phyloP scores from a whole-genome alignment of 2,113 vertebrate species.

The Plecturocebus donacophilus region DNA sequence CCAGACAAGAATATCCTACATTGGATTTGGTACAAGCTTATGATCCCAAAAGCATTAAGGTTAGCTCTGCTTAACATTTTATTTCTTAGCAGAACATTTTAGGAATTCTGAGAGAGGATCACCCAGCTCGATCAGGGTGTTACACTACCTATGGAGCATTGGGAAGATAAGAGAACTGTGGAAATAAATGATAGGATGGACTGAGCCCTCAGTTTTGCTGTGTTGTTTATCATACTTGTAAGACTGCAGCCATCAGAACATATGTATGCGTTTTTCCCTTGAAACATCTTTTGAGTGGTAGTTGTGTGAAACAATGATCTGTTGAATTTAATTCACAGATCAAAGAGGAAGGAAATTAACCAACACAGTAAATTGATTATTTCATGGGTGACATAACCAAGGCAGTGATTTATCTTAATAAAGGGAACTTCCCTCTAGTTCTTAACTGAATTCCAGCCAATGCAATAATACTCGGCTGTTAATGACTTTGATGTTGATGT shows the following conservation, averaged over 20 bases:
- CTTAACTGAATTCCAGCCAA: constrained; percentile 88
- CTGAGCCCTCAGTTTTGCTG: constrained; percentile 29
- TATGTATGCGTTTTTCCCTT: constrained; percentile 77
- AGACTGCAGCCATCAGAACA: constrained; percentile 78
- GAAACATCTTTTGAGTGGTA: constrained; percentile 81
- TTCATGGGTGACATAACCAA: constrained; percentile 92
- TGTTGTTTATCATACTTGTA: constrained; percentile 74
- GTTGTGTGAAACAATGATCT: constrained; percentile 88
- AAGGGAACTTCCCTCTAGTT: constrained; percentile 88
- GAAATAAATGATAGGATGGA: constrained; percentile 66
- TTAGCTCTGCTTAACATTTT: constrained; percentile 71
- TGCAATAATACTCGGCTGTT: constrained; percentile 88
- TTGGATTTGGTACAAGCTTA: constrained; percentile 62
- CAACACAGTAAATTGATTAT: constrained; percentile 93
- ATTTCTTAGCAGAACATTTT: constrained; percentile 68
- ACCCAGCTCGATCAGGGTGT: constrained; percentile 72
- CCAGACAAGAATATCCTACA: constrained; percentile 64
- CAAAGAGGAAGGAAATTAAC: constrained; percentile 90
- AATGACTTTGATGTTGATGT: constrained; percentile 92
- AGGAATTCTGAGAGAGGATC: constrained; percentile 78
- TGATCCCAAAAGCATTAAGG: constrained; percentile 72
- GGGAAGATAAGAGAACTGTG: constrained; percentile 72
- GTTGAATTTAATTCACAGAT: constrained; percentile 91
- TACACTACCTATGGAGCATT: constrained; percentile 58
- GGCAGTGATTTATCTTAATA: constrained; percentile 93